Percentiles rank a stretch among this genome's conserved stretches.
Evolutionary conservation across 2,888 invertebrate genomes (phyloP).

Genomic region (Neocrepidodera transversa): DNA sequence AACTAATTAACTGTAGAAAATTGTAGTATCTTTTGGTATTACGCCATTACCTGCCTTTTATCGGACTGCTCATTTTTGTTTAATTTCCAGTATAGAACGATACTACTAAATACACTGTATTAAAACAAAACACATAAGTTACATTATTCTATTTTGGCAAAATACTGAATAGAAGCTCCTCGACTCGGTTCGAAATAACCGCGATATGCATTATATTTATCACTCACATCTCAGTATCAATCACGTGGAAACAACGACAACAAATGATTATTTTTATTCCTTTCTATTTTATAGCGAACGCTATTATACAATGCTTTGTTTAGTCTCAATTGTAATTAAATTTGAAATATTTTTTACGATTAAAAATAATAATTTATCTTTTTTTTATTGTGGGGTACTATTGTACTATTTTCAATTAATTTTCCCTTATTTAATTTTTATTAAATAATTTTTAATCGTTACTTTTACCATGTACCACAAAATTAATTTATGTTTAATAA

Average conservation of each 20-base stretch:
- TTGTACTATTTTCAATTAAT: too few relatives aligned
- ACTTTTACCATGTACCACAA: too few relatives aligned
- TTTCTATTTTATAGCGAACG: background rate
- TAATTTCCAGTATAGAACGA: background rate
- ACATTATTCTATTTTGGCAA: background rate
- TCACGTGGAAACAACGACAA: background rate
- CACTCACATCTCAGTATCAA: slow-evolving; percentile 1
- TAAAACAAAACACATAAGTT: background rate
- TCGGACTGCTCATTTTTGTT: background rate
- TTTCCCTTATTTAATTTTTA: too few relatives aligned
- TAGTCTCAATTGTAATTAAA: too few relatives aligned
- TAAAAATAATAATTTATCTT: too few relatives aligned
- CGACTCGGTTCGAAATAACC: background rate
- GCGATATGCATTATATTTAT: background rate
- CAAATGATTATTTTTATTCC: background rate
- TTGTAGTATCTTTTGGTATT: too few relatives aligned
- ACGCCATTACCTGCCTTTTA: slow-evolving; percentile 3
- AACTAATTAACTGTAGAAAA: too few relatives aligned
- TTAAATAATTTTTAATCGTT: too few relatives aligned
- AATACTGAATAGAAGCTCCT: background rate
- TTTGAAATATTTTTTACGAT: too few relatives aligned
- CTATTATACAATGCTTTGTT: too few relatives aligned
- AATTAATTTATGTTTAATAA: too few relatives aligned
- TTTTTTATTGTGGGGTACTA: too few relatives aligned
- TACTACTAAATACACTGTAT: background rate